A percentile compares a stretch with the other conserved stretches of the same genome.
These are phyloP conservation scores for Hyposoter didymator DNA, from an alignment of 2,888 invertebrate species.

Conservation along the genomic window DNA sequence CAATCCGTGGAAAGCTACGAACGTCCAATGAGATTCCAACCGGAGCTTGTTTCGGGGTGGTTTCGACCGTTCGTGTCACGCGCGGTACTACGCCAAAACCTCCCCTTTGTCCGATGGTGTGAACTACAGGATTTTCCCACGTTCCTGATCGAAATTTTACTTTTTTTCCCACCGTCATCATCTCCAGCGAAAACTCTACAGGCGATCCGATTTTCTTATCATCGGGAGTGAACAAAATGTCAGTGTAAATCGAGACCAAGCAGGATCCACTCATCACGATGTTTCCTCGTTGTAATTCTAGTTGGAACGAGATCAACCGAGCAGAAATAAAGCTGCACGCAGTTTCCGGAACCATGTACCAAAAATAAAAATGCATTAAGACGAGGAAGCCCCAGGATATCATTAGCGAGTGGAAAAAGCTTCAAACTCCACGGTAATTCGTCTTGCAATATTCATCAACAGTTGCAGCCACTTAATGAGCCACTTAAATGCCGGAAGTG, in stretches of 20 bases:
- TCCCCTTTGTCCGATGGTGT: conserved; percentile 34
- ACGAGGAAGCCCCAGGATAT: background rate
- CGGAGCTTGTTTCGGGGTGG: conserved; percentile 71
- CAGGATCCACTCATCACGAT: background rate
- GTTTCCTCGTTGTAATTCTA: background rate
- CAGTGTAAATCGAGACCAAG: background rate
- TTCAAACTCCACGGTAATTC: background rate
- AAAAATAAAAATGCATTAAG: background rate
- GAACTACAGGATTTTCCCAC: conserved; percentile 42
- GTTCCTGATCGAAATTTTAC: conserved; percentile 22
- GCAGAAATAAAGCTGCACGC: background rate
- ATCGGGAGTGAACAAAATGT: background rate
- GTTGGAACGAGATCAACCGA: background rate
- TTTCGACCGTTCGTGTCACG: conserved; percentile 54
- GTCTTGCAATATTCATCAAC: conserved; percentile 38
- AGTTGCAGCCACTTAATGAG: conserved; percentile 48
- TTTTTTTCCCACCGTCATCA: background rate
- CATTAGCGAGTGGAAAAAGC: conserved; percentile 11
- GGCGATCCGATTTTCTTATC: background rate
- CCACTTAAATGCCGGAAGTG: conserved; percentile 56
- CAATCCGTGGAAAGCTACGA: conserved; percentile 77
- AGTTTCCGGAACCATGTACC: background rate
- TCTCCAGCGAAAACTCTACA: background rate
- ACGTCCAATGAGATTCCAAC: conserved; percentile 72
- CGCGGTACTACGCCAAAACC: conserved; percentile 45